These are phyloP conservation scores for Drepana falcataria DNA, from an alignment of 2,888 invertebrate species.

Conservation along the genomic window DNA sequence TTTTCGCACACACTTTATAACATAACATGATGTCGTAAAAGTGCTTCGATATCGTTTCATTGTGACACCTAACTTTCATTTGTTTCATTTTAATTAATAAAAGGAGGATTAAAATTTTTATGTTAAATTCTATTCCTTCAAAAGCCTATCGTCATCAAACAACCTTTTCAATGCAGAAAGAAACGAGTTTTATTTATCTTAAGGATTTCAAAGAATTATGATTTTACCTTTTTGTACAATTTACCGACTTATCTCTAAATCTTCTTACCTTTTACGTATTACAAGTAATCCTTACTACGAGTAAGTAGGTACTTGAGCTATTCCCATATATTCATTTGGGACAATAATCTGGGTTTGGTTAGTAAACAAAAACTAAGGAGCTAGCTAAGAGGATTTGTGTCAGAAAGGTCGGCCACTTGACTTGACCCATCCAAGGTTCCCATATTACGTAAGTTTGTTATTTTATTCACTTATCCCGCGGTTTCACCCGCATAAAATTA, in stretches of 20 bases:
- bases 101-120: too few species aligned
- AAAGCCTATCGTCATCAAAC: not conserved
- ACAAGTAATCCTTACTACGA: not conserved
- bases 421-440: not conserved
- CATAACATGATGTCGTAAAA: too few species aligned
- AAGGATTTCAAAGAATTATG: not conserved
- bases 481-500: too few species aligned
- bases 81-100: too few species aligned
- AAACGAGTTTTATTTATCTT: not conserved
- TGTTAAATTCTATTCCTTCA: too few species aligned
- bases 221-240: not conserved
- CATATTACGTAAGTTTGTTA: too few species aligned
- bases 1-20: too few species aligned
- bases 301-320: not conserved
- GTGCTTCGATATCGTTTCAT: too few species aligned
- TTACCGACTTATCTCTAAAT: not conserved
- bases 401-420: slow-evolving; percentile 13
- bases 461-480: too few species aligned
- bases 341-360: slow-evolving; percentile 6
- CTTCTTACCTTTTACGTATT: not conserved
- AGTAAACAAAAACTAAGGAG: slow-evolving; percentile 24
- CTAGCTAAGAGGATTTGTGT: slow-evolving; percentile 27
- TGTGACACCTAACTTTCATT: too few species aligned
- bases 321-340: not conserved
- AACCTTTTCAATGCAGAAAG: not conserved